Evolutionary conservation across 2,888 invertebrate genomes (phyloP), one percentile per base, ranked within the genome.

Genomic region (Scaeva pyrastri): DNA sequence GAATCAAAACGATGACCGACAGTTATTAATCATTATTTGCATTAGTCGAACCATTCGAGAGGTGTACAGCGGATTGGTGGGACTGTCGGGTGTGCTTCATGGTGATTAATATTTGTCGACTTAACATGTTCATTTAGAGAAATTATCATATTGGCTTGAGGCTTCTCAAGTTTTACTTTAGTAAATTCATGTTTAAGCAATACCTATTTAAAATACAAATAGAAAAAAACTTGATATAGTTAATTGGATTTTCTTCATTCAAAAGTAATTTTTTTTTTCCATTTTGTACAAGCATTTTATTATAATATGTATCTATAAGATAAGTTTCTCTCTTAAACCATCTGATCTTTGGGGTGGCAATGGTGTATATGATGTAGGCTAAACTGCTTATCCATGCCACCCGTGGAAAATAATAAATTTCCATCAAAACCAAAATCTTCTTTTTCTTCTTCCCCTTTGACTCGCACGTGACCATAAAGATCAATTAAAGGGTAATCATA

Each of bases 11-110:
- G 81, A 86, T 82, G 74, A 66, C 82, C 74, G 64, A 74, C 52
- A 58, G 74, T 78, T 78, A 86, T 86, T 82, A 86, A 86, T 86
- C 86, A 86, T 81, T 82, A 86, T 86, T 86, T 74, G 86, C 77
- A 75, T 86, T 86, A 86, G 86, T 81, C 80, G 70, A 85, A 77
- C 76, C 31, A 77, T 85, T 80, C 55, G 70, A 62, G n/a, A 74
- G 66, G 77, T 70, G 26, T 71, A 12, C 14, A 60, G 36, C 3
- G 19, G 31, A 1, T 0, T 19, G 19, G 19, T 5, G 19, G 19
- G 21, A 6, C 21, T 21, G 12, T 10, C 39, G 8, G 41, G 77
- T 64, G 71, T 77, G 81, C 82, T 60, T 66, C 52, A 71, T 56
- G 60, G 71, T 66, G 74, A 86, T 82, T 86, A 86, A 86, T 78